Base-by-base conservation (phyloP, 2,113 vertebrate genomes). In the Passer domesticus region DNA sequence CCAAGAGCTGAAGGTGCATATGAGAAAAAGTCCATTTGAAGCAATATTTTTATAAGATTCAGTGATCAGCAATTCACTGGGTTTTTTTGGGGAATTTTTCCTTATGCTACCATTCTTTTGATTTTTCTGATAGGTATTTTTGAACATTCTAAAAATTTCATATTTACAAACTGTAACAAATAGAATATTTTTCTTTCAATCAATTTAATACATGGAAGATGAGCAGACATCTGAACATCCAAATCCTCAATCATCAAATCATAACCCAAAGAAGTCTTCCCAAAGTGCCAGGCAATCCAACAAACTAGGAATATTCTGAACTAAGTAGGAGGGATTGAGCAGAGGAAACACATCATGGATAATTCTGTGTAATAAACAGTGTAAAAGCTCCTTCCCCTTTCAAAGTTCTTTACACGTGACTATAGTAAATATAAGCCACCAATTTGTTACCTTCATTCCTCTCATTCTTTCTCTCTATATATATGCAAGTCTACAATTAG, bases 51-150 rank as follows among this genome's bases (percentile, higher is more conserved):
- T 27, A 21, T 23, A 66, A 28, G 12, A 72, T 11, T 64, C 35
- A 52, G 3, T 8, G 56, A 50, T 27, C 15, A 75, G 14, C 13
- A 78, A 55, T 10, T 66, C 13, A 2, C 9, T 30, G 9, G 35
- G 10, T 1, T 15, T 23, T 63, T 53, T 55, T 23, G 4, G 25
- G 4, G 13, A 27, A 2, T 27, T 68, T 76, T 77, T 70, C 14
- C 3, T 74, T 23, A 39, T 6, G 1, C 27, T 78, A 49, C 5
- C 14, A 0, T 19, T 60, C 1, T 52, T 37, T n/a, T 23, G 12
- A 20, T 33, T 49, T 53, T 85, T 79, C 20, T 31, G 0, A 33
- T 37, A 33, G 3, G n/a, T 7, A 2, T 3, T 53, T 76, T 21
- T 44, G 16, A 77, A 41, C 6, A 9, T 63, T 56, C 12, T 50